Evolutionary conservation across 2,888 invertebrate species (phyloP), one percentile per base, ranked within the genome.

Genomic region (Lydus trimaculatus): DNA sequence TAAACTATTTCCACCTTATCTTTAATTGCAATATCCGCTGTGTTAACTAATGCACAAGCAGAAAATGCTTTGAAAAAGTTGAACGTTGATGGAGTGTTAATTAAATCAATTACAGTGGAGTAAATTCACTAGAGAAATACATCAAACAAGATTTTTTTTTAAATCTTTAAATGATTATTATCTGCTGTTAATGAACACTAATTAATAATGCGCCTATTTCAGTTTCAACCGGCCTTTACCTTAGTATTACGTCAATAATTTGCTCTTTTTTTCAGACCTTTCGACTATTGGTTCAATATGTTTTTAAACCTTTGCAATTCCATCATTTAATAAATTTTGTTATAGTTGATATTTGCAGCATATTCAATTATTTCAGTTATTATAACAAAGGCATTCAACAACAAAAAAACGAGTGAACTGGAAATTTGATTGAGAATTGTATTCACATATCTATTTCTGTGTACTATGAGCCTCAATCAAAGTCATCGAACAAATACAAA

Each of bases 361-460:
- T 9, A 23, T 48, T 48, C 48, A 48, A 48, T 48, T 48, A 48
- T 48, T 48, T 20, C 48, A 48, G 20, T 48, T 48, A 48, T 48
- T 48, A 48, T 9, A 48, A 20, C 20, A 48, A 20, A 48, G 48
- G 43, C 48, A 20, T 48, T 20, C 48, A 48, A 48, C 43, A 17
- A 48, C 20, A 48, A 48, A 48, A 48, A 20, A 8, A 20, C 23
- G n/a, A 48, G 8, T 48, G 48, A 48, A 48, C 48, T 48, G 48
- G 48, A 48, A 48, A 48, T 48, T 48, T 20, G 48, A 48, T 20
- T 9, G 11, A 20, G 20, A 48, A 48, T 48, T 48, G 20, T 20
- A 23, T 43, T 43, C 43, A 43, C 43, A 43, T 43, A 43, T 43
- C 43, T 43, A 43, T 43, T n/a, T 4, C 43, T 13, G 43, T 13